Evolutionary conservation across 2,888 invertebrate genomes (phyloP), one percentile per base, ranked within the genome.

Genomic region (Synanthedon andrenaeformis): DNA sequence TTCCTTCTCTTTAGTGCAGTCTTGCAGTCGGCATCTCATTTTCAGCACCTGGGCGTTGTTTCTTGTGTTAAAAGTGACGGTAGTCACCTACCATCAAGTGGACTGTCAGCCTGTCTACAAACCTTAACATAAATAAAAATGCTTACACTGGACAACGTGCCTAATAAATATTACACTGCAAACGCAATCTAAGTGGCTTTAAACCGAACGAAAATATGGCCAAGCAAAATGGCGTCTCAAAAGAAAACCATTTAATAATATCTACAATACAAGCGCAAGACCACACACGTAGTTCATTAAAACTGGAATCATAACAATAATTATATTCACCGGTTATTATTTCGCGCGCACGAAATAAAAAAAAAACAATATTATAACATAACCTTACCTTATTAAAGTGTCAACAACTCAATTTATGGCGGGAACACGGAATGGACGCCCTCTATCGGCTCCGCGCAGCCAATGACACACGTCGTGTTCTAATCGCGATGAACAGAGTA

Each of bases 351-450:
- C 62, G 70, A 62, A 62, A 62, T 72, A 72, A 62, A 69, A 83
- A 69, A 82, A 81, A 80, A 76, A 71, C 69, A 77, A 72, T 79
- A 83, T 83, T 82, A 85, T 80, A 84, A 84, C 83, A 82, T 84
- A 84, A 83, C 82, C 79, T 84, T 72, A 70, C 66, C 82, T 83
- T 87, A 86, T 84, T 82, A 84, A 82, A 79, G 85, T 87, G 87
- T 86, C 88, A 87, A 88, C 88, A 88, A 82, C 88, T 88, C 87
- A 87, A 88, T 88, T 88, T 88, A 88, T 88, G 81, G 87, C 83
- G 84, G 79, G 79, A 83, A 83, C 66, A 58, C 67, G 70, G 64
- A 58, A 79, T 82, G 64, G 68, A 82, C 87, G 87, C 87, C 87
- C 82, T 78, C 75, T 71, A 63, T 75, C 71, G 70, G 70, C 69